Conservation (phyloP, 2,888 invertebrate species). For the Phengaris arion region DNA sequence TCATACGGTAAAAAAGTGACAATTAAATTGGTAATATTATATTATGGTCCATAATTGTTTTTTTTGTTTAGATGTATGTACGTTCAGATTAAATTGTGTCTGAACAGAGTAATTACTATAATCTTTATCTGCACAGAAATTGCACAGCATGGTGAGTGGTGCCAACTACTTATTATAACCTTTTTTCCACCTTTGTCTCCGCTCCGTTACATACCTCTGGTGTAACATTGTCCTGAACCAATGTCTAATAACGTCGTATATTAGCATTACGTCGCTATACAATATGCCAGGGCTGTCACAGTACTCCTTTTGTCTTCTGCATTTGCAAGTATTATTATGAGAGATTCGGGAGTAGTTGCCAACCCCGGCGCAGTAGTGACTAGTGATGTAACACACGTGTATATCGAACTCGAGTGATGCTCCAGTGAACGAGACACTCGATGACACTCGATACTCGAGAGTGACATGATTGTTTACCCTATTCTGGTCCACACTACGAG, state of each 20-base stretch:
- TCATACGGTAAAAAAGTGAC: too few species aligned
- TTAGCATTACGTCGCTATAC: not conserved
- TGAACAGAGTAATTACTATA: not conserved
- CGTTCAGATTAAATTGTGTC: too few species aligned
- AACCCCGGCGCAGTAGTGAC: not conserved
- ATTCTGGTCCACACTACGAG: not conserved
- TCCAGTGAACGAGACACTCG: not conserved
- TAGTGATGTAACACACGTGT: slow-evolving; percentile 4
- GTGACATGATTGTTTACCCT: not conserved
- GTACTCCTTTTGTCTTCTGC: not conserved
- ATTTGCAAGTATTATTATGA: not conserved
- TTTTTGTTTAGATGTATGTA: too few species aligned
- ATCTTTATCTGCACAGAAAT: not conserved
- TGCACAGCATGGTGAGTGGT: not conserved
- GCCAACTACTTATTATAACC: not conserved
- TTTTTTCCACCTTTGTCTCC: not conserved
- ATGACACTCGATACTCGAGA: not conserved
- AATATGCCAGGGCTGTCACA: not conserved
- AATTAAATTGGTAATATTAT: too few species aligned
- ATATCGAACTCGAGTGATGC: not conserved
- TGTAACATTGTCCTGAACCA: not conserved
- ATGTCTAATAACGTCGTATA: not conserved
- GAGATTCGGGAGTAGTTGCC: not conserved
- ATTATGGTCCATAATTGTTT: too few species aligned
- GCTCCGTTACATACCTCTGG: not conserved